phyloP scores from a whole-genome alignment of 2,113 vertebrate genomes.

The Phrynocephalus versicolor region DNA sequence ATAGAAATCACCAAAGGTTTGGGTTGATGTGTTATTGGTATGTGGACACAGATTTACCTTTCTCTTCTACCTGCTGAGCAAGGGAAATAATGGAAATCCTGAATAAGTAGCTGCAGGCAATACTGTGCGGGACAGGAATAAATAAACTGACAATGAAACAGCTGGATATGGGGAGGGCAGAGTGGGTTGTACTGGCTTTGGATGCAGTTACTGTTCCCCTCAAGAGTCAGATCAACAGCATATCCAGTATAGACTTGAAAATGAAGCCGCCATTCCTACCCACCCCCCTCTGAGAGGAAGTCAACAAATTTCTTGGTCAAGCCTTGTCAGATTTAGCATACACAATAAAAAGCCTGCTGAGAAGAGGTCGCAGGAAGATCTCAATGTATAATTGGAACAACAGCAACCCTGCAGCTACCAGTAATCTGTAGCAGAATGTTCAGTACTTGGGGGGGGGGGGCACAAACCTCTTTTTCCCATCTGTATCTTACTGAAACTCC shows the following conservation, averaged over 20 bases:
- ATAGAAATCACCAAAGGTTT: not conserved
- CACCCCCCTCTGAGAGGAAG: not conserved
- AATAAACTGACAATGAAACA: not conserved
- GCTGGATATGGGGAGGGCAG: no score
- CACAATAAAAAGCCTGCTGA: not conserved
- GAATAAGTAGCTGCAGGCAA: not conserved
- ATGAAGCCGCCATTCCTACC: no score
- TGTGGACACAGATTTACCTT: not conserved
- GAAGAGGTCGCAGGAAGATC: not conserved
- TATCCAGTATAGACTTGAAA: not conserved
- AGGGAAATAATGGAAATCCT: not conserved
- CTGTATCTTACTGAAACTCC: not conserved
- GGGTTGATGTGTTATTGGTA: not conserved
- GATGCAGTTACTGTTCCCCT: not conserved
- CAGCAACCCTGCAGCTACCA: not conserved
- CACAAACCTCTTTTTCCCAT: not conserved
- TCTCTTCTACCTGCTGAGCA: not conserved
- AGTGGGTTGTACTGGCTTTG: not conserved
- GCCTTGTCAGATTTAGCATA: not conserved
- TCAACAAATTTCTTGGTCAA: not conserved
- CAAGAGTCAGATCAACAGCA: no score
- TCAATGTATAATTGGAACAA: not conserved
- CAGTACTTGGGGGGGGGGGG: not conserved
- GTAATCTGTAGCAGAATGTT: not conserved
- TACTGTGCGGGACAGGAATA: not conserved